These are phyloP conservation scores for Hypomecis atomaria DNA, from an alignment of 2,888 invertebrate species.

Conservation along the genomic window DNA sequence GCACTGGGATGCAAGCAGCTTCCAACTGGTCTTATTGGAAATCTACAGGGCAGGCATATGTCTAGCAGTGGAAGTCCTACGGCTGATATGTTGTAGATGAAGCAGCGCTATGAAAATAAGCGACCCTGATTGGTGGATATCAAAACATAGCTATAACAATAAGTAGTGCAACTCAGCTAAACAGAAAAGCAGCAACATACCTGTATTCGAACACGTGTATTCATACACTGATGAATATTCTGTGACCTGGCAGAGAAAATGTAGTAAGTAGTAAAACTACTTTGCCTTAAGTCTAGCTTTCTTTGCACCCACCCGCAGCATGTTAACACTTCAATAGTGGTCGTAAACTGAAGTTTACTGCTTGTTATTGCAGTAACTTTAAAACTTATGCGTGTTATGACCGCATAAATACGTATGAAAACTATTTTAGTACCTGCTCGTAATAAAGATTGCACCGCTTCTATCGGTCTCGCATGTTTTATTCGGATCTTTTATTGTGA, in stretches of 20 bases:
- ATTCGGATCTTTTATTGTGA: constrained; percentile 5
- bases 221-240: neutral
- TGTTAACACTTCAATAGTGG: constrained; percentile 22
- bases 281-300: constrained; percentile 24
- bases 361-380: constrained; percentile 31
- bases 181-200: too few species aligned
- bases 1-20: too few species aligned
- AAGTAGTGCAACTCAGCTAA: too few species aligned
- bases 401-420: constrained; percentile 13
- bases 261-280: constrained; percentile 18
- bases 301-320: constrained; percentile 18
- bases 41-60: too few species aligned
- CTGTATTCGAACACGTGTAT: too few species aligned
- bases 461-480: neutral
- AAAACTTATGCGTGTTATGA: constrained; percentile 23
- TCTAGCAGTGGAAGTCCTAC: too few species aligned
- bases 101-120: too few species aligned
- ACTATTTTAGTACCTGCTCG: constrained; percentile 17
- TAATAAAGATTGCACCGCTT: constrained; percentile 8
- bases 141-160: too few species aligned
- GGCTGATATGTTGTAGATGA: too few species aligned
- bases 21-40: too few species aligned
- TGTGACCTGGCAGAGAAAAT: constrained; percentile 1
- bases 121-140: too few species aligned
- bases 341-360: constrained; percentile 21